Percentiles rank a stretch among this genome's conserved stretches.
Conservation (phyloP, 1,140 invertebrate genomes). For the Brachionus calyciflorus region DNA sequence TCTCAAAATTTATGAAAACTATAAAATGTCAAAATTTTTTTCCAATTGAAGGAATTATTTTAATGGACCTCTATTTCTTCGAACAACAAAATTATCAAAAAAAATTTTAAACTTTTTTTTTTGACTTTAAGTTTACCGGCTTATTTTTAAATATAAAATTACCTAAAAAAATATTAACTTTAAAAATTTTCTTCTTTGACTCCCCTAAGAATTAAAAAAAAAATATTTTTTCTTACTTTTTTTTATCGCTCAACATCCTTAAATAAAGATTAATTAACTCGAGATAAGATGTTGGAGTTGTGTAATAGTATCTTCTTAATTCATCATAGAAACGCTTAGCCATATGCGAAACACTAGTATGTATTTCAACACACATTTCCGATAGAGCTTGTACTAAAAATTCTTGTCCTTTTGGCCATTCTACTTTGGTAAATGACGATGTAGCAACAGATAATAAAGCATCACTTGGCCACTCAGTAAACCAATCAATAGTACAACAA, state of each 20-base stretch:
- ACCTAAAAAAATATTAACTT: too few species aligned
- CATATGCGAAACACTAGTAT: conserved; percentile 72
- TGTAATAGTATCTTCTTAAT: conserved; percentile 78
- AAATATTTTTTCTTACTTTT: conserved; percentile 56
- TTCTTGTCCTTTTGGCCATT: conserved; percentile 29
- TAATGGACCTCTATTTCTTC: too few species aligned
- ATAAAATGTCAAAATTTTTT: too few species aligned
- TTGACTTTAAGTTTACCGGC: too few species aligned
- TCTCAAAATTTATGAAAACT: too few species aligned
- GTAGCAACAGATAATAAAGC: conserved; percentile 65
- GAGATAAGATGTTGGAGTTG: conserved; percentile 81
- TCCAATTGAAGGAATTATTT: too few species aligned
- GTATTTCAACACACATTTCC: conserved; percentile 67
- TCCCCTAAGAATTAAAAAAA: too few species aligned
- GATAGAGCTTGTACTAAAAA: conserved; percentile 49
- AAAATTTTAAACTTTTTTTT: too few species aligned
- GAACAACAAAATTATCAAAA: too few species aligned
- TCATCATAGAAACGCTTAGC: conserved; percentile 74
- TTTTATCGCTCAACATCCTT: conserved; percentile 68
- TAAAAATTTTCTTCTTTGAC: too few species aligned
- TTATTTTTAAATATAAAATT: too few species aligned
- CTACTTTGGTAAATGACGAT: conserved; percentile 58
- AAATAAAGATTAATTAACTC: conserved; percentile 78
- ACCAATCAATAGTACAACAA: conserved; percentile 63
- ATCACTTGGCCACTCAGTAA: conserved; percentile 65